Evolutionary conservation across 2,797 vertebrate species (phyloP).

Genomic region (Notamacropus eugenii): DNA sequence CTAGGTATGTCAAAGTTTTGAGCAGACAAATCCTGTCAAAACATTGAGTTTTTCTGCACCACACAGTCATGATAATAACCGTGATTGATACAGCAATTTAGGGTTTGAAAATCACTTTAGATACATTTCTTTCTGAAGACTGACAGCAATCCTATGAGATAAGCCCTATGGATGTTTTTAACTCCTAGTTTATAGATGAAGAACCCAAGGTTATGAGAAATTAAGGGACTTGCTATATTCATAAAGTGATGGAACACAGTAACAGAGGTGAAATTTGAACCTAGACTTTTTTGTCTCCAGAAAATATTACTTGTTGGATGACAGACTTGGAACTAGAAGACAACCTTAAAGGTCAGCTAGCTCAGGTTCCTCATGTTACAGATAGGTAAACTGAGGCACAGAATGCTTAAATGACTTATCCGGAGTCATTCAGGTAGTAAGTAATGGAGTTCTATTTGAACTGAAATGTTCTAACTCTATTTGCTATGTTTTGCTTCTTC

Average conservation of each 20-base stretch:
- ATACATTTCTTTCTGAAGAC: not conserved
- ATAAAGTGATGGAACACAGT: not conserved
- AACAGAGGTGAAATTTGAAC: not conserved
- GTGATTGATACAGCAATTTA: not conserved
- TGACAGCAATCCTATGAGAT: not conserved
- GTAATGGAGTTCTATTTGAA: not conserved
- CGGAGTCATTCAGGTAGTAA: not conserved
- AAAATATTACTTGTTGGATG: not conserved
- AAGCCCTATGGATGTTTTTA: not conserved
- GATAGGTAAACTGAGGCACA: not conserved
- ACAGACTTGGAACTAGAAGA: not conserved
- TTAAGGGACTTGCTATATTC: not conserved
- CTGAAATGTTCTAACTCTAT: not conserved
- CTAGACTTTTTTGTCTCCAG: not conserved
- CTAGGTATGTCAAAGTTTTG: not conserved
- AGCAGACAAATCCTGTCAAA: not conserved
- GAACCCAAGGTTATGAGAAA: not conserved
- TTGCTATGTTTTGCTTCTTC: not conserved
- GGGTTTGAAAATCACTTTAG: not conserved
- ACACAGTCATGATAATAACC: not conserved
- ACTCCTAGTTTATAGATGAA: not conserved
- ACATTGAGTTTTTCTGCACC: not conserved
- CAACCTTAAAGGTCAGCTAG: not conserved
- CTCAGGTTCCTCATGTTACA: constrained; percentile 5
- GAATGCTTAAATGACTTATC: not conserved